Base-by-base conservation (phyloP, 2,797 vertebrate species). In the Nyctalus aviator region DNA sequence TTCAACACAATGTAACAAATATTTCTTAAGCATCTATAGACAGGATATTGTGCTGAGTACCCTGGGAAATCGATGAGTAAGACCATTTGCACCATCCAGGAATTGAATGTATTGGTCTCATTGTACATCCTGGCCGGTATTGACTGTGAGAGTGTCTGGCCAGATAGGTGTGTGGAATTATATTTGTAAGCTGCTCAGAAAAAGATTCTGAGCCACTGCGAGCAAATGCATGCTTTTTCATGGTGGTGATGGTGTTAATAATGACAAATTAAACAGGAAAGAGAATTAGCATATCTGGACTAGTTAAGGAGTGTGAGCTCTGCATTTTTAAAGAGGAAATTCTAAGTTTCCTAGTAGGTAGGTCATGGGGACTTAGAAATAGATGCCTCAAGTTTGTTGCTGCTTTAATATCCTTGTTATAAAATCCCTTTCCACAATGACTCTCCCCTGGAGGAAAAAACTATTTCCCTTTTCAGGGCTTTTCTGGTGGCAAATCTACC, bases 11-110 rank as follows among this genome's bases (percentile, higher is more conserved):
- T 15, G 76, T 27, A 78, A 55, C 68, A 87, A 90, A 83, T 44
- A 93, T 86, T 75, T 92, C 76, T 75, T 55, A 87, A 93, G 62
- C 37, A 68, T 46, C 68, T 84, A 75, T 14, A 89, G 57, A 82
- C 23, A 93, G 57, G 86, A 30, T 32, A 79, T 9, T 57, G 21
- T 44, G 37, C 57, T 68, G 64, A 83, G 44, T 14, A 79, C 14
- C 30, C 1, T 25, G 27, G 8, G 27, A 75, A 79, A 79, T 46
- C 78, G 15, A 72, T n/a, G 7, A 93, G 30, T 27, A 53, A 85
- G 53, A 81, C 12, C 21, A 6, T 57, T 37, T 32, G 53, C 73
- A n/a, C 32, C 50, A 21, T 77, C 21, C 27, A 53, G 55, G n/a
- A 87, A 66, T 1, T 59, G 23, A 46, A 62, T 35, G 4, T 14